Percentiles rank a stretch among this genome's conserved stretches.
phyloP scores from a whole-genome alignment of 2,797 vertebrate genomes.

The Periparus ater region DNA sequence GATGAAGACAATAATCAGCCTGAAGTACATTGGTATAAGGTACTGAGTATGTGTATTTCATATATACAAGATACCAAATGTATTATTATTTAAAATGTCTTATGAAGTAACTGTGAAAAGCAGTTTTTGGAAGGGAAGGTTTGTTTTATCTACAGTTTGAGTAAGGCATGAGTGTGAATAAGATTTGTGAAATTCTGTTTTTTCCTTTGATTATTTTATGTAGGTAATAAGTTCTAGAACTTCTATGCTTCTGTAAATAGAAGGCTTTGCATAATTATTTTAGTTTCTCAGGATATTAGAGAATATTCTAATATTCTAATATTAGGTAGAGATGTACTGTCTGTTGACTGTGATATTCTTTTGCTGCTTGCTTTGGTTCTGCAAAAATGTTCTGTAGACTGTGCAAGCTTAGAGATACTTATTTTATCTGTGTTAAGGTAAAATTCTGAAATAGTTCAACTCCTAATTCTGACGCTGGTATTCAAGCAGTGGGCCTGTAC shows the following conservation, averaged over 20 bases:
- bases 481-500: not conserved
- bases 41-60: slow-evolving; percentile 43
- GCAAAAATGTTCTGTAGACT: not conserved
- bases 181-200: not conserved
- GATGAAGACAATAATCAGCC: slow-evolving; percentile 59
- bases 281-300: not conserved
- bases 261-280: not conserved
- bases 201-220: not conserved
- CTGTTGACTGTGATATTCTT: not conserved
- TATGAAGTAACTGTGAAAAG: not conserved
- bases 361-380: not conserved
- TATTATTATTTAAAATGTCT: not conserved
- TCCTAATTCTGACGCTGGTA: not conserved
- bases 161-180: not conserved
- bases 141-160: not conserved
- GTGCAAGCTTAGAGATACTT: not conserved
- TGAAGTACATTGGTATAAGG: slow-evolving; percentile 85
- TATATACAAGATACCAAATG: not conserved
- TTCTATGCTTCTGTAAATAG: not conserved
- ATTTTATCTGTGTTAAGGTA: not conserved
- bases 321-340: not conserved
- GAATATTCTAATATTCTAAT: too few relatives aligned
- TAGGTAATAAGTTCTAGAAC: not conserved
- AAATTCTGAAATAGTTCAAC: not conserved
- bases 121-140: not conserved